Evolutionary conservation across 2,113 vertebrate genomes (phyloP).

Genomic region (Neotoma lepida): DNA sequence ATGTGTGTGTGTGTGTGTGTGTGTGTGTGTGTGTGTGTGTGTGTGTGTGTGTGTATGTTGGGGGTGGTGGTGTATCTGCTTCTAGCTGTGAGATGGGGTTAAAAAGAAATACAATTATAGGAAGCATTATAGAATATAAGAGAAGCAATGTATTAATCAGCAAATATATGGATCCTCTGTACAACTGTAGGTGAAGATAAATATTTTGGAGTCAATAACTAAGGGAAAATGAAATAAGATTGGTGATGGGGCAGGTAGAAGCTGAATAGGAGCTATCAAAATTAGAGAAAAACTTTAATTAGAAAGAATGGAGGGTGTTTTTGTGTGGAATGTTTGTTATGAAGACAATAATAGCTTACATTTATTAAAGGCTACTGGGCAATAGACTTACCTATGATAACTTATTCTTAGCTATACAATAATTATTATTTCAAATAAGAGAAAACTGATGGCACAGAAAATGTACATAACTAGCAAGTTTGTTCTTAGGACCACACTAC

Average conservation of each 20-base stretch:
- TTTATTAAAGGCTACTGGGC: not conserved
- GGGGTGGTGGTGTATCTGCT: not conserved
- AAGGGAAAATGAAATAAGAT: not conserved
- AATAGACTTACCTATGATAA: not conserved
- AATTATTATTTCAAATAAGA: not conserved
- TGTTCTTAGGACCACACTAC: not conserved
- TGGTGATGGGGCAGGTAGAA: not conserved
- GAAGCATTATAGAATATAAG: not conserved
- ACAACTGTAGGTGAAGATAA: not conserved
- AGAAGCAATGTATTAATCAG: not conserved
- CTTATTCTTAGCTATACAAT: not conserved
- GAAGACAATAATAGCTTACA: not conserved
- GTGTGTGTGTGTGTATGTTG: not conserved
- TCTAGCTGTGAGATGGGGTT: not conserved
- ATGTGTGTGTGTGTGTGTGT: not conserved
- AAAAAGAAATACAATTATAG: not conserved
- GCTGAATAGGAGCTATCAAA: not conserved
- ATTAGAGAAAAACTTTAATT: not conserved
- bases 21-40: not conserved
- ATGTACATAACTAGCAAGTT: not conserved
- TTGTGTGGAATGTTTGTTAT: not conserved
- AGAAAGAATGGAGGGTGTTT: not conserved
- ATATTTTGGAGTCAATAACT: not conserved
- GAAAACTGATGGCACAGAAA: not conserved
- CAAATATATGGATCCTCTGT: not conserved